These are phyloP conservation scores for Aurelia sp. DNA, from an alignment of 30 jellyfish, hydroid and myxozoan species.

Conservation along the genomic window DNA sequence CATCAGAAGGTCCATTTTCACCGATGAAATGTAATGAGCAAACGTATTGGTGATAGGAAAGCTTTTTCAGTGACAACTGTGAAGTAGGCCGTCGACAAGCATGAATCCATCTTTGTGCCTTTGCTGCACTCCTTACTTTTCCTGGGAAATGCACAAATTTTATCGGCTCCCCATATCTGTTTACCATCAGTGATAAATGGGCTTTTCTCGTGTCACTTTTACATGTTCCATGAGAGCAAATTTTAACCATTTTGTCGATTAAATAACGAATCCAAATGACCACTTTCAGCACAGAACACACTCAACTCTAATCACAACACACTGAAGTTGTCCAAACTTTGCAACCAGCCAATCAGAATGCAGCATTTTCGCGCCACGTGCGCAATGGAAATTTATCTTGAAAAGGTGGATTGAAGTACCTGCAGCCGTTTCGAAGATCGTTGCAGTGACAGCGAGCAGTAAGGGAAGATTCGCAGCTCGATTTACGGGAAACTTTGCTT, in stretches of 20 bases:
- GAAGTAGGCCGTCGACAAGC: slow-evolving; percentile 45
- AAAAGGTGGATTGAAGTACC: slow-evolving; percentile 71
- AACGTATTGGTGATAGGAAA: slow-evolving; percentile 32
- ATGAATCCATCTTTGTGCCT: slow-evolving; percentile 33
- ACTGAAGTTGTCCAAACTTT: slow-evolving; percentile 65
- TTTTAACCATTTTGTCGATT: slow-evolving; percentile 42
- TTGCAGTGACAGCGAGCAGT: too few species aligned
- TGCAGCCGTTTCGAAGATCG: too few species aligned
- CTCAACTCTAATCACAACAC: slow-evolving; percentile 40
- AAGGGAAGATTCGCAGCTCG: too few species aligned
- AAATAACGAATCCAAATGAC: not conserved
- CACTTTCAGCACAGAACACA: slow-evolving; percentile 32
- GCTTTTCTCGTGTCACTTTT: slow-evolving; percentile 30
- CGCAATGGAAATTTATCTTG: slow-evolving; percentile 37
- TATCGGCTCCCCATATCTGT: slow-evolving; percentile 42
- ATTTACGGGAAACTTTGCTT: too few species aligned
- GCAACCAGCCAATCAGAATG: slow-evolving; percentile 62
- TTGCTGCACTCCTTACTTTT: slow-evolving; percentile 42
- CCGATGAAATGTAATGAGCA: slow-evolving; percentile 44
- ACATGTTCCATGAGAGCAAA: slow-evolving; percentile 42
- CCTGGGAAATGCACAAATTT: slow-evolving; percentile 34
- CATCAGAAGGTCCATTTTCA: slow-evolving; percentile 34
- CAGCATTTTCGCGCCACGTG: slow-evolving; percentile 43
- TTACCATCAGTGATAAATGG: slow-evolving; percentile 15
- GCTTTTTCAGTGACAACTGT: slow-evolving; percentile 39